Evolutionary conservation across 1,140 invertebrate species (phyloP).

Genomic region (Leptoteleia sp.): DNA sequence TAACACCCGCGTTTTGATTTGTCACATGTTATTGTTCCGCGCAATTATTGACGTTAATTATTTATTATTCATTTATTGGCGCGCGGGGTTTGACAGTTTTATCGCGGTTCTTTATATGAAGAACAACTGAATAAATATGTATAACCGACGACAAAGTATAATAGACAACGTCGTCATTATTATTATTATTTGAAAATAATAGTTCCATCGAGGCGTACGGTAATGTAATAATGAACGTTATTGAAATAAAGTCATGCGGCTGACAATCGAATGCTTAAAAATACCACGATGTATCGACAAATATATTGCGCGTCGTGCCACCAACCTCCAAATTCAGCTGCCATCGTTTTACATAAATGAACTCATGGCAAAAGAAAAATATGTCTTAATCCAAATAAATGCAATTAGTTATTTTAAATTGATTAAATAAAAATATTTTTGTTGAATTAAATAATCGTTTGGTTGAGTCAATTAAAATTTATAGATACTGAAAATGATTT

Average conservation of each 20-base stretch:
- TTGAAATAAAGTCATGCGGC: slow-evolving; percentile 1
- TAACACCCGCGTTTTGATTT: background rate
- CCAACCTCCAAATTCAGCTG: too few relatives aligned
- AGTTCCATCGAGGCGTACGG: slow-evolving; percentile 4
- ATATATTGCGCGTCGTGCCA: too few relatives aligned
- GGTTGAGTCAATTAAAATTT: too few relatives aligned
- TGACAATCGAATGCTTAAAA: slow-evolving; percentile 1
- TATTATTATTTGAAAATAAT: slow-evolving; percentile 4
- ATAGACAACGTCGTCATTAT: slow-evolving; percentile 8
- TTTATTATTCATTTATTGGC: slow-evolving; percentile 9
- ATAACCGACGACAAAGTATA: slow-evolving; percentile 19
- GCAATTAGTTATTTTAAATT: too few relatives aligned
- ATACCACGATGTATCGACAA: background rate
- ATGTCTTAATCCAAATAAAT: too few relatives aligned
- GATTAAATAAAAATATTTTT: too few relatives aligned
- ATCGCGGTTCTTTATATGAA: background rate
- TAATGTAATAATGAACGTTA: slow-evolving; percentile 9
- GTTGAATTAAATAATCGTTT: too few relatives aligned
- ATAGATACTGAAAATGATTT: too few relatives aligned
- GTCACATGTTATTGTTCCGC: slow-evolving; percentile 13
- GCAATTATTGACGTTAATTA: slow-evolving; percentile 4
- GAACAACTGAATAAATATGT: slow-evolving; percentile 7
- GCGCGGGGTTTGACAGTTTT: slow-evolving; percentile 2
- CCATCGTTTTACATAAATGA: too few relatives aligned
- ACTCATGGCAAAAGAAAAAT: too few relatives aligned